Percentiles rank a stretch among this genome's conserved stretches.
phyloP scores from a whole-genome alignment of 1,140 invertebrate species.

The Hylyphantes graminicola region DNA sequence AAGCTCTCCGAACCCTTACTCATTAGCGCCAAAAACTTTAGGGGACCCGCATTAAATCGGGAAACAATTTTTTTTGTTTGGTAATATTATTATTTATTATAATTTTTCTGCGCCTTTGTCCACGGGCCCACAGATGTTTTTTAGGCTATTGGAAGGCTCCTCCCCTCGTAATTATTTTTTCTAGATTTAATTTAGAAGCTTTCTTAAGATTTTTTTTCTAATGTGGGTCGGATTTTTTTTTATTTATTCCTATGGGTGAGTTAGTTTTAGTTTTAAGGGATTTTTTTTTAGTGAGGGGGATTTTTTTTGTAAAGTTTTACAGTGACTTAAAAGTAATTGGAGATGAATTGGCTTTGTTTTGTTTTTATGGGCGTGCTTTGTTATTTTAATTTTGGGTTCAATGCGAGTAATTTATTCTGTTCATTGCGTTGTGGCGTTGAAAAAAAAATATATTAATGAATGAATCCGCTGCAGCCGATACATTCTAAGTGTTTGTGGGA shows the following conservation, averaged over 20 bases:
- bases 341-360: constrained; percentile 24
- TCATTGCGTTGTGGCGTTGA: no score
- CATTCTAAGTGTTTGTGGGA: no score
- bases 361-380: no score
- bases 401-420: no score
- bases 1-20: constrained; percentile 22
- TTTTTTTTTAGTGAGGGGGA: no score
- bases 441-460: no score
- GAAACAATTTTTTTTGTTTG: constrained; percentile 7
- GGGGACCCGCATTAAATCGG: constrained; percentile 13
- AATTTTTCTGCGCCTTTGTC: background rate
- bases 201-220: background rate
- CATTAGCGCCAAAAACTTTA: constrained; percentile 31
- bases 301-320: constrained; percentile 1
- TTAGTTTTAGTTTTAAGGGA: no score
- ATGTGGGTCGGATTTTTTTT: background rate
- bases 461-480: no score
- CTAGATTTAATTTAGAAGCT: constrained; percentile 28
- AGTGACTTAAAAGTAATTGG: constrained; percentile 26
- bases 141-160: background rate
- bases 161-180: constrained; percentile 5
- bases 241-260: background rate
- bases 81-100: constrained; percentile 6
- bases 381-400: no score
- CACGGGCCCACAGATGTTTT: no score